Evolutionary conservation across 2,113 vertebrate species (phyloP).

Genomic region (Marmota monax): DNA sequence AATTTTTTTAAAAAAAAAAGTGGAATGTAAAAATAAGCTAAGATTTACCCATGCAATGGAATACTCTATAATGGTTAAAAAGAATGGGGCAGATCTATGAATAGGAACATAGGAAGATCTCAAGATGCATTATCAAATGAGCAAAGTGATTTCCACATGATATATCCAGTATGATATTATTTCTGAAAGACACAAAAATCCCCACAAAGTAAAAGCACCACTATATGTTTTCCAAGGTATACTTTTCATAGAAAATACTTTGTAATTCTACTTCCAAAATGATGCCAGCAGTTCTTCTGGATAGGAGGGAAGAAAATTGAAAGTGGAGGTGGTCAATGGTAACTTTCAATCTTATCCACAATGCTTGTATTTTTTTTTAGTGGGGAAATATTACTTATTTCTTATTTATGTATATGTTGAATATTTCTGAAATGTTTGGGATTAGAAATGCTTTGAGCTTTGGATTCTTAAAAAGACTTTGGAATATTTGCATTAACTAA

Average conservation of each 20-base stretch:
- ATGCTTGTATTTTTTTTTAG: neutral
- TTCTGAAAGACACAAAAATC: neutral
- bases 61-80: neutral
- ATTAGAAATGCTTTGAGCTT: neutral
- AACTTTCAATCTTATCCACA: neutral
- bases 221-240: neutral
- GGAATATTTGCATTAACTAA: neutral
- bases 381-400: neutral
- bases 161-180: neutral
- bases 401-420: neutral
- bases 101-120: neutral
- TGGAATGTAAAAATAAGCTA: neutral
- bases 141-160: neutral
- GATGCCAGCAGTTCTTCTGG: neutral
- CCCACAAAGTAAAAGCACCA: neutral
- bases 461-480: neutral
- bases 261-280: neutral
- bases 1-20: neutral
- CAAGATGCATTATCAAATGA: neutral
- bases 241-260: neutral
- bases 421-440: neutral
- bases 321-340: neutral
- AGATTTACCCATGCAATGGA: neutral
- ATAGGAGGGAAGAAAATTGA: neutral
- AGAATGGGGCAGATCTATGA: accelerated